Conservation (phyloP, 2,797 vertebrate genomes). For the Chelon labrosus region DNA sequence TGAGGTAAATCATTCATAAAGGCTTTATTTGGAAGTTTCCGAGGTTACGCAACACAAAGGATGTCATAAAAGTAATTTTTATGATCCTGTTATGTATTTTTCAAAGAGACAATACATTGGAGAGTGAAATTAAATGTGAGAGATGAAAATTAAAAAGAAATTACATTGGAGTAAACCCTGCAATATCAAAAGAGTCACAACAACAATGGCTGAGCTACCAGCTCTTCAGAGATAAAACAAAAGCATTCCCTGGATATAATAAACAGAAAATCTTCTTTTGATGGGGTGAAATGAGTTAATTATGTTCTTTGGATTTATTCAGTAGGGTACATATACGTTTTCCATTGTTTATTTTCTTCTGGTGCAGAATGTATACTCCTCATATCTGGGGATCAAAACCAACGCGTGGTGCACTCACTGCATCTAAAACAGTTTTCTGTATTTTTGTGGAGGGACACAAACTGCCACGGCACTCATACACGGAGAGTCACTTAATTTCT, state of each 20-base stretch:
- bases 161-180: conserved; percentile 9
- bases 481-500: conserved; percentile 11
- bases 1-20: conserved; percentile 13
- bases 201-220: conserved; percentile 16
- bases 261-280: conserved; percentile 39
- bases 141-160: conserved; percentile 16
- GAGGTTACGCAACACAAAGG: conserved; percentile 21
- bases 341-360: conserved; percentile 35
- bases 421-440: conserved; percentile 54
- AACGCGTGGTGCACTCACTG: conserved; percentile 54
- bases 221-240: conserved; percentile 42
- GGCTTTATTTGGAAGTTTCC: neutral
- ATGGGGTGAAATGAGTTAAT: conserved; percentile 57
- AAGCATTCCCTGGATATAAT: conserved; percentile 19
- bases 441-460: conserved; percentile 32
- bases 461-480: neutral
- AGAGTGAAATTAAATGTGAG: conserved; percentile 10
- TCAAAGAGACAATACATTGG: neutral
- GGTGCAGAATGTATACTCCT: conserved; percentile 22
- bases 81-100: conserved; percentile 2
- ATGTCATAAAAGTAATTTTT: conserved; percentile 6
- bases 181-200: conserved; percentile 25
- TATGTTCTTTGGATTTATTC: conserved; percentile 50
- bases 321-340: conserved; percentile 40
- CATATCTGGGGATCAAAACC: conserved; percentile 37